Conservation (phyloP, 2,888 invertebrate genomes). For the Netelia fuscicornis region DNA sequence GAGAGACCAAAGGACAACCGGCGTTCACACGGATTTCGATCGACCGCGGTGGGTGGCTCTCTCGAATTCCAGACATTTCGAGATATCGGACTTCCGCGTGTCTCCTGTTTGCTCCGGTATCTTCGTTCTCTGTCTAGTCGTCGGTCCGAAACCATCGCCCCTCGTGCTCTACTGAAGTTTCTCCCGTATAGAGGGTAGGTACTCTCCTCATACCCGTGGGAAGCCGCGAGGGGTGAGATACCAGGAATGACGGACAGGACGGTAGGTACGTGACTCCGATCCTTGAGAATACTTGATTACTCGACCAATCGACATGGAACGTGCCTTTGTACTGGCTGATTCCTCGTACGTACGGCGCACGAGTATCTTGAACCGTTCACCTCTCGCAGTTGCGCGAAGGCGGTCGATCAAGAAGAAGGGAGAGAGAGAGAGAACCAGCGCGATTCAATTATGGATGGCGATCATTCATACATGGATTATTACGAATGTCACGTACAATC, state of each 20-base stretch:
- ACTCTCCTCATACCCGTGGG: not conserved
- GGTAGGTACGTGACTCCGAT: not conserved
- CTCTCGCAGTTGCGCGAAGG: not conserved
- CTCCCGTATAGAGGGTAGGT: not conserved
- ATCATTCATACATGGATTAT: not conserved
- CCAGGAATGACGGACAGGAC: not conserved
- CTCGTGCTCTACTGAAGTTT: conserved; percentile 10
- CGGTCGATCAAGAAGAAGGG: too few species aligned
- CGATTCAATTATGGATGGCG: too few species aligned
- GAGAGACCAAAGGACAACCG: too few species aligned
- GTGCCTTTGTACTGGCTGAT: not conserved
- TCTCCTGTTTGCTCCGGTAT: conserved; percentile 16
- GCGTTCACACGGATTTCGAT: too few species aligned
- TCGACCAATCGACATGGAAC: not conserved
- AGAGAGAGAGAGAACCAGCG: too few species aligned
- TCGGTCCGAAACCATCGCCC: not conserved
- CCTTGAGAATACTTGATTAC: not conserved
- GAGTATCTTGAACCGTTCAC: not conserved
- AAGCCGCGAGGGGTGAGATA: not conserved
- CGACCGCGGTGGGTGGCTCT: not conserved
- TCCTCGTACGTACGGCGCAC: not conserved
- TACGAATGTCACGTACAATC: not conserved
- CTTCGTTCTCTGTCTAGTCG: not conserved
- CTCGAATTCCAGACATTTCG: conserved; percentile 31
- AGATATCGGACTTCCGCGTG: conserved; percentile 10